A percentile compares a stretch with the other conserved stretches of the same genome.
Conservation (phyloP, 2,113 vertebrate genomes). For the Perognathus longimembris region DNA sequence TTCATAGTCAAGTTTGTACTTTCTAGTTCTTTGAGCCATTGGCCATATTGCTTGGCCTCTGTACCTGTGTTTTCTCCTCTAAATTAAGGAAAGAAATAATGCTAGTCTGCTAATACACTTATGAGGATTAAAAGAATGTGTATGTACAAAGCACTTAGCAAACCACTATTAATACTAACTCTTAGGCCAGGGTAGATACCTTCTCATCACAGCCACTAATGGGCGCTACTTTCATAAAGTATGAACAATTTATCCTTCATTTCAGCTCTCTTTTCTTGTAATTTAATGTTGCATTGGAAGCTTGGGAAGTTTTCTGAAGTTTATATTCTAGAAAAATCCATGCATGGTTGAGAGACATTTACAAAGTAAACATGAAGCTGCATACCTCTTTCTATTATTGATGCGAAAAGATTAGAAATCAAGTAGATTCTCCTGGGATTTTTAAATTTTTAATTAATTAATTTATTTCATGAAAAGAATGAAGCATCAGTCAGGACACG, state of each 20-base stretch:
- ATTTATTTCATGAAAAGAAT: background rate
- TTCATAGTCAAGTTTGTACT: background rate
- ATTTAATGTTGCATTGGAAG: background rate
- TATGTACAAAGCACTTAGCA: background rate
- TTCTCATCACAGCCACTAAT: background rate
- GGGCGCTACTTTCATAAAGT: background rate
- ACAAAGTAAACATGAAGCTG: constrained; percentile 2
- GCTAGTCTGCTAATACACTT: background rate
- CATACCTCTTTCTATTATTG: background rate
- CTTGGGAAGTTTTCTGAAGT: background rate
- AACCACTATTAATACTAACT: background rate
- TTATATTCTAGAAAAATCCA: background rate
- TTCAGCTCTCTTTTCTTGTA: constrained; percentile 26
- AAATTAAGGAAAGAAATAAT: background rate
- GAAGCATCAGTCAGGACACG: background rate
- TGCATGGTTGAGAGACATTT: background rate
- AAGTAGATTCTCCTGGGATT: constrained; percentile 34
- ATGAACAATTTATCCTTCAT: constrained; percentile 40
- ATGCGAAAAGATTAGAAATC: background rate
- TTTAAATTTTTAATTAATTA: constrained; percentile 13
- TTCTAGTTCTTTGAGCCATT: background rate
- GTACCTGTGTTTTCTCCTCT: background rate
- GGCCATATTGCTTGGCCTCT: background rate
- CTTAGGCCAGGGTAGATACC: background rate
- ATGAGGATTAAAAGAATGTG: background rate